Evolutionary conservation across 2,113 vertebrate species (phyloP).

Genomic region (Ascaphus truei): DNA sequence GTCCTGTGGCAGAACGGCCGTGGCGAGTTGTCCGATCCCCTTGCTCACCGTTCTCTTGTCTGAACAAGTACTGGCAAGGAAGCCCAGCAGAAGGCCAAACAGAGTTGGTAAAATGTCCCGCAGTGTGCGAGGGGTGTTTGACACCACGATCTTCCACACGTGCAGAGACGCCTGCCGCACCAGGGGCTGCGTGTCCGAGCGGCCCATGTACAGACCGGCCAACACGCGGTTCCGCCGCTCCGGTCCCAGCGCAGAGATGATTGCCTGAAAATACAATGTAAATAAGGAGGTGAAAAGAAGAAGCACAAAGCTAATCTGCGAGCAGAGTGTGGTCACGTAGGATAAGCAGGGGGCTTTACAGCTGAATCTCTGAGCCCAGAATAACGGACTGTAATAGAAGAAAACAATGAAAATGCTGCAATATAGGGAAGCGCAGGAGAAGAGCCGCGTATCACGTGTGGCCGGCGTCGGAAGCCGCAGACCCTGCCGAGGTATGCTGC

Average conservation of each 20-base stretch:
- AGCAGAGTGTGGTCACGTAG: too few species aligned
- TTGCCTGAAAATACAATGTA: conserved; percentile 67
- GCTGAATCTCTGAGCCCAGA: too few species aligned
- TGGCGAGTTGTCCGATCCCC: too few species aligned
- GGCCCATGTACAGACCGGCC: conserved; percentile 96
- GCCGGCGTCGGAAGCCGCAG: too few species aligned
- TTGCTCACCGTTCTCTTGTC: conserved; percentile 91
- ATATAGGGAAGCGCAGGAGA: too few species aligned
- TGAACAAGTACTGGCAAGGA: conserved; percentile 92
- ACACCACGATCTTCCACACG: conserved; percentile 97
- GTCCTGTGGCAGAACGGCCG: too few species aligned
- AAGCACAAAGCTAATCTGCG: too few species aligned
- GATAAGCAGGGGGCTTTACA: too few species aligned
- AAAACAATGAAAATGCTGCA: too few species aligned
- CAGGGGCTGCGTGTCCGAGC: conserved; percentile 92
- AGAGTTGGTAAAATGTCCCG: conserved; percentile 94
- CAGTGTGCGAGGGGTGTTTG: conserved; percentile 93
- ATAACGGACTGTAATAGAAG: too few species aligned
- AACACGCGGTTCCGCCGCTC: conserved; percentile 92
- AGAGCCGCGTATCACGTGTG: too few species aligned
- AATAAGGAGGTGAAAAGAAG: not conserved
- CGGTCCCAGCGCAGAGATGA: conserved; percentile 85
- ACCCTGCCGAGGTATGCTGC: too few species aligned
- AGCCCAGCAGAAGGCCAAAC: conserved; percentile 88
- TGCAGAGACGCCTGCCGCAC: conserved; percentile 94